Evolutionary conservation across 2,888 invertebrate species (phyloP), one percentile per base, ranked within the genome.

Genomic region (Cerastoderma edule): DNA sequence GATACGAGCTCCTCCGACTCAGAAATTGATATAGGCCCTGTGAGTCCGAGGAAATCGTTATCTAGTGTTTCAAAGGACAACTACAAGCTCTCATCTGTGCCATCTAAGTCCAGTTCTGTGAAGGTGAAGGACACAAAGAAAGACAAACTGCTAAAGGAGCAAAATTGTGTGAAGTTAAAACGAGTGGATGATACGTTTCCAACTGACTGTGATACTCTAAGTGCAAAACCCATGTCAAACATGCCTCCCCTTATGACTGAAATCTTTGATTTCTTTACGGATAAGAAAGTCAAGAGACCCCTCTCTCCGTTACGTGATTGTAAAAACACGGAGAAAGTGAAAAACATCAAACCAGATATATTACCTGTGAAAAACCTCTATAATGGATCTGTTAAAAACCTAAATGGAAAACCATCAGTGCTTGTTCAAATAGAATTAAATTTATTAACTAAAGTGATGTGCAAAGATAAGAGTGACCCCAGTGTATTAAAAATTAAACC

Each of bases 151-250:
- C 19, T 68, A 30, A 75, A 75, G 60, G 75, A 75, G 33, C 69
- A 78, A 53, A 78, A 81, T 69, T 48, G 46, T 28, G 78, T 81
- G 27, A 81, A 78, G 48, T 81, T 81, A 78, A 81, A 81, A 81
- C 32, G 27, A 22, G 68, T 27, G 35, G 39, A 60, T 60, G 39
- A 16, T 75, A 54, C 67, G 67, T 75, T 63, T 24, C 46, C 71
- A 54, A 46, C 48, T 63, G 54, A 67, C 75, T 75, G 75, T 72
- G 79, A 79, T 67, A 71, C 19, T 67, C 73, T 39, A 30, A 75
- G 72, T 57, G n/a, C 57, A 65, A 72, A 67, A 39, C 39, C 72
- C 66, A 48, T 57, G 33, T 67, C 72, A 72, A 60, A 57, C 48
- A 56, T 54, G 60, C 39, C 4, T 22, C 3, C 16, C 22, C 24